Evolutionary conservation across 2,113 vertebrate genomes (phyloP).

Genomic region (Chloropsis hardwickii): DNA sequence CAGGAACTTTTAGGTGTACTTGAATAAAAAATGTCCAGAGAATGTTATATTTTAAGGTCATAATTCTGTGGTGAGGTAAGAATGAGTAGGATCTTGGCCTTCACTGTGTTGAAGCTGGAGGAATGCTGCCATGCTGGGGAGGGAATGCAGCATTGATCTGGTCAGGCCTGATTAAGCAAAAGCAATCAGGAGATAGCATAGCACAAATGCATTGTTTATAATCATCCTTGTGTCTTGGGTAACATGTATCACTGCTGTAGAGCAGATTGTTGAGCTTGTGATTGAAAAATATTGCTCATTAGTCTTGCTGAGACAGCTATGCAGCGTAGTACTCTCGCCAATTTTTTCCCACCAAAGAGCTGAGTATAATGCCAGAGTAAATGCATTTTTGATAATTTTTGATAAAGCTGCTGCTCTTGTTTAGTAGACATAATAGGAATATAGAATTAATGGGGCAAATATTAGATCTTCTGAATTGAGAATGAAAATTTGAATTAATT

Average conservation of each 20-base stretch:
- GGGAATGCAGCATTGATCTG: neutral
- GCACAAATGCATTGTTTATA: neutral
- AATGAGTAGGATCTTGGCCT: neutral
- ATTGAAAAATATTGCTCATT: neutral
- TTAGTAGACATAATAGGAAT: neutral
- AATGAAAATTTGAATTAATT: neutral
- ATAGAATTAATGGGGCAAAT: neutral
- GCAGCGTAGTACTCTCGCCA: neutral
- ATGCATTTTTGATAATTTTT: neutral
- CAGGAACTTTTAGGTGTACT: neutral
- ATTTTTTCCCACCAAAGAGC: neutral
- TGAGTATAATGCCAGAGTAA: neutral
- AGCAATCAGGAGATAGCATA: neutral
- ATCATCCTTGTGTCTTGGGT: neutral
- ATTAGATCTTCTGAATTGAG: neutral
- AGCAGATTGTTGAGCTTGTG: neutral
- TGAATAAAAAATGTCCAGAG: neutral
- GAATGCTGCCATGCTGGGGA: neutral
- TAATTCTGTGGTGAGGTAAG: neutral
- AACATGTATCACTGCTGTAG: neutral
- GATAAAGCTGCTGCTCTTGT: neutral
- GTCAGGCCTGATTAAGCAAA: neutral
- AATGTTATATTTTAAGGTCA: neutral
- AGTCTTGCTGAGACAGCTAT: neutral
- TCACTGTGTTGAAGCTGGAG: neutral